phyloP scores from a whole-genome alignment of 2,113 vertebrate species.

The Cettia cetti region DNA sequence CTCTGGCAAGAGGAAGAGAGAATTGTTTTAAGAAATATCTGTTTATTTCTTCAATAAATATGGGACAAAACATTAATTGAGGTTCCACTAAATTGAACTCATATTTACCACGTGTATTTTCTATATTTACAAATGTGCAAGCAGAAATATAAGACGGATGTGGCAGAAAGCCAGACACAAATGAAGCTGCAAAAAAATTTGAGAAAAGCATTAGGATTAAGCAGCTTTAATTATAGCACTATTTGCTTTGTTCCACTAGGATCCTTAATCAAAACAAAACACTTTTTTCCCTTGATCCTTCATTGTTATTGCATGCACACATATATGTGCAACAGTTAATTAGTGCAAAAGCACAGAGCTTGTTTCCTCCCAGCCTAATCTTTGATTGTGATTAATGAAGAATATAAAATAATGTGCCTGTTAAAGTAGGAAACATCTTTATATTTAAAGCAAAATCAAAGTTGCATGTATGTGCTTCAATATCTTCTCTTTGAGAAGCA shows the following conservation, averaged over 20 bases:
- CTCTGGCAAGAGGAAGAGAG: neutral
- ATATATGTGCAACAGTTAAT: neutral
- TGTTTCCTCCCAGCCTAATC: neutral
- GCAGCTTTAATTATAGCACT: neutral
- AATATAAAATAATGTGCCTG: neutral
- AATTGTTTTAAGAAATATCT: neutral
- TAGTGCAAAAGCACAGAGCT: neutral
- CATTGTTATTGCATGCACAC: neutral
- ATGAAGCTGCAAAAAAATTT: neutral
- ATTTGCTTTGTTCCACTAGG: neutral
- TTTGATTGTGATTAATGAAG: neutral
- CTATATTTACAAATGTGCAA: neutral
- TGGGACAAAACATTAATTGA: neutral
- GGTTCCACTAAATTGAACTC: neutral
- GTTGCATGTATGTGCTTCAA: neutral
- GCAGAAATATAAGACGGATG: neutral
- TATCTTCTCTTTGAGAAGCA: neutral
- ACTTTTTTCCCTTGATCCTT: neutral
- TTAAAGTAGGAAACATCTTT: neutral
- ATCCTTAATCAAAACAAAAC: neutral
- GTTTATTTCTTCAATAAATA: neutral
- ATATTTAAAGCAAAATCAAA: neutral
- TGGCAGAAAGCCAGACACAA: neutral
- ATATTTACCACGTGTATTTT: neutral
- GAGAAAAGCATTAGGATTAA: neutral